Evolutionary conservation across 2,888 invertebrate species (phyloP).

Genomic region (Glaucopsyche alexis): DNA sequence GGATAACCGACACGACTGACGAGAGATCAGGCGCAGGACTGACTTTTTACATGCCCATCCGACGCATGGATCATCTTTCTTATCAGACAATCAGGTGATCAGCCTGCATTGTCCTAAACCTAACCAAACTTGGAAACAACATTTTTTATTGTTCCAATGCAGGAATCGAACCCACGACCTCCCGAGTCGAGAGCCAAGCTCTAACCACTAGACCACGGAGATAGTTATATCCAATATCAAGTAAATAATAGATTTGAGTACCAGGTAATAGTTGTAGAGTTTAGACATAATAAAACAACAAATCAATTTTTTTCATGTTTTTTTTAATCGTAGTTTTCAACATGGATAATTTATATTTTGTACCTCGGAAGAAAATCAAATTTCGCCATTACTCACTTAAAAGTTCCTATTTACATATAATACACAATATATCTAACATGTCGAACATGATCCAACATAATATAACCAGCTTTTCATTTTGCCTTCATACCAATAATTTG

Average conservation of each 20-base stretch:
- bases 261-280: conserved; percentile 1
- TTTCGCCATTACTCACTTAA: conserved; percentile 73
- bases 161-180: too few relatives aligned
- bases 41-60: too few relatives aligned
- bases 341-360: conserved; percentile 79
- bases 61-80: too few relatives aligned
- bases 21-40: too few relatives aligned
- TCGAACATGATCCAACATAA: conserved; percentile 54
- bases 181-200: too few relatives aligned
- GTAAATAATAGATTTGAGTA: background rate
- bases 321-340: conserved; percentile 79
- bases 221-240: too few relatives aligned
- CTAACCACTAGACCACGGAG: too few relatives aligned
- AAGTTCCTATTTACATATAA: conserved; percentile 76
- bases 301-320: conserved; percentile 53
- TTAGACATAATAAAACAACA: conserved; percentile 45
- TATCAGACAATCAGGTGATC: too few relatives aligned
- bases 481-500: background rate
- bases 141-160: too few relatives aligned
- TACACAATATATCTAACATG: conserved; percentile 75
- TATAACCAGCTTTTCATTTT: conserved; percentile 14
- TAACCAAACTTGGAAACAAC: too few relatives aligned
- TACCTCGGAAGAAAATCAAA: conserved; percentile 80
- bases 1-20: too few relatives aligned
- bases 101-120: too few relatives aligned